Evolutionary conservation across 2,113 vertebrate species (phyloP), one percentile per base, ranked within the genome.

Genomic region (Oncorhynchus kisutch): DNA sequence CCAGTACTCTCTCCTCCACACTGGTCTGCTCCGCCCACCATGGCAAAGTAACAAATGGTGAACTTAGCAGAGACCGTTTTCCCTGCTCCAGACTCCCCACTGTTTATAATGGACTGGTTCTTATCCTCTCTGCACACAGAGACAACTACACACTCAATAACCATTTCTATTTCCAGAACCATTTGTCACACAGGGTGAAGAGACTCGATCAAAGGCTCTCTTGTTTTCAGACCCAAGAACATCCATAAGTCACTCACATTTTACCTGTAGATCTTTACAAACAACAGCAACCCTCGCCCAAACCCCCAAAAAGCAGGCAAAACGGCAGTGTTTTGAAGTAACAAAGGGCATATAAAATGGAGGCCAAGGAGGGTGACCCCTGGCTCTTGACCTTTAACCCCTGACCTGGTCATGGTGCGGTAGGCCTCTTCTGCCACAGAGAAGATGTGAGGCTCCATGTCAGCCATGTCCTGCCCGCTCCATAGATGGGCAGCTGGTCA

Each of bases 371-470:
- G 20, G n/a, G 4, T 60, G 57, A 60, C 57, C 57, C 57, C 57
- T 27, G 12, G 1, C 5, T 22, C 11, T 31, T 64, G 45, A 76
- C 22, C 72, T 14, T 20, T 59, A 64, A 72, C 1, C 59, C 45
- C 86, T 84, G 78, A 94, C 94, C 94, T 92, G 74, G 81, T 94
- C 94, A 94, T 93, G 31, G 92, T 92, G 67, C 90, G 85, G 76
- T 94, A 95, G 0, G 93, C 92, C 7, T 94, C 92, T 77, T 93
- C 94, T 0, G 94, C 94, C 77, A 95, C 93, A 78, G 93, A 94
- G 29, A 94, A 95, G 75, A 95, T 93, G 78, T 95, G 94, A 22
- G 94, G 94, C 67, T 95, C 94, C 92, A 95, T 92, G 80, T 94
- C 92, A 1, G 88, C 89, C 85, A 87, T 92, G 84, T 94, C 92